phyloP scores from a whole-genome alignment of 2,113 vertebrate genomes.

The Hemiscyllium ocellatum region DNA sequence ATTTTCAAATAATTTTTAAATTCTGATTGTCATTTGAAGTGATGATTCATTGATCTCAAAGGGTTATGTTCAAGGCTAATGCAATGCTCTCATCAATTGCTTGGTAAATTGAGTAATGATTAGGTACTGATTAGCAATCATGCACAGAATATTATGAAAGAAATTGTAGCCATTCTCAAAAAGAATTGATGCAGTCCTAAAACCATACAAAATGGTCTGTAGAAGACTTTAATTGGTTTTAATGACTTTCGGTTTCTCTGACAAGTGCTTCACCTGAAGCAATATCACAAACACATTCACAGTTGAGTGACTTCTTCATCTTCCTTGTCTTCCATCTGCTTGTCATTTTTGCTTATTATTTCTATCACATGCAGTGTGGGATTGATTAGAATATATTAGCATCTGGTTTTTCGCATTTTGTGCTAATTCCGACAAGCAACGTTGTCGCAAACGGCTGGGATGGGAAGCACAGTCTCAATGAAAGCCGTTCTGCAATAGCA shows the following conservation, averaged over 20 bases:
- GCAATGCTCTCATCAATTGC: neutral
- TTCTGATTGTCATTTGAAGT: slow-evolving; percentile 1
- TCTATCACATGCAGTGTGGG: neutral
- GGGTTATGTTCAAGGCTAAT: neutral
- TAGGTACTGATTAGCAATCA: slow-evolving; percentile 42
- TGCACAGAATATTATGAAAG: slow-evolving; percentile 40
- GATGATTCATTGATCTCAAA: neutral
- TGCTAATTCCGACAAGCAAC: neutral
- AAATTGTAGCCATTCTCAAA: slow-evolving; percentile 32
- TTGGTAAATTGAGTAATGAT: slow-evolving; percentile 45
- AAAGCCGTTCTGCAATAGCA: neutral
- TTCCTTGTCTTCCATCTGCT: slow-evolving; percentile 39
- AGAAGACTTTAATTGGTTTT: slow-evolving; percentile 42
- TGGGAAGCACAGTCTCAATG: neutral
- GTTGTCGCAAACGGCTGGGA: neutral
- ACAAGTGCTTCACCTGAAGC: slow-evolving; percentile 43
- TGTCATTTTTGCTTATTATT: slow-evolving; percentile 35
- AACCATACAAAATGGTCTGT: slow-evolving; percentile 39
- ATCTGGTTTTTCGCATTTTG: neutral
- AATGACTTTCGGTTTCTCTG: slow-evolving; percentile 43
- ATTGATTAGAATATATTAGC: slow-evolving; percentile 37
- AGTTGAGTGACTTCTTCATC: slow-evolving; percentile 46
- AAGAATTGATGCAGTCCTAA: neutral
- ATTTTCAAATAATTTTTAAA: neutral
- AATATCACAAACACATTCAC: slow-evolving; percentile 28